Conservation (phyloP, 2,113 vertebrate species). For the Nycticebus coucang region DNA sequence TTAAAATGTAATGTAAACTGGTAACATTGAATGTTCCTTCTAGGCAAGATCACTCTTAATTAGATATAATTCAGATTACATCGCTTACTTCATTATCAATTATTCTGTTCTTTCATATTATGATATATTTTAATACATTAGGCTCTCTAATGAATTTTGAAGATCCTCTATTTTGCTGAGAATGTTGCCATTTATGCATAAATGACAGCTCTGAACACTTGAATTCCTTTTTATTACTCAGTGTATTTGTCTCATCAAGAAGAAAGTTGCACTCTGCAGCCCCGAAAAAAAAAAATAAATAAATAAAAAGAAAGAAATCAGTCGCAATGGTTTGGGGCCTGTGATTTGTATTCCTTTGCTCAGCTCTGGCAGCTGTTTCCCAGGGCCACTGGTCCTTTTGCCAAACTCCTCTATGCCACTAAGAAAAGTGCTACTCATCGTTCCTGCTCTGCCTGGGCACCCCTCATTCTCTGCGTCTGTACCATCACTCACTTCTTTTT, state of each 20-base stretch:
- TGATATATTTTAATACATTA: background rate
- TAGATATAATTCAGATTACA: background rate
- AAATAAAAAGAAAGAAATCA: too few species aligned
- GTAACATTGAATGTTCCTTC: background rate
- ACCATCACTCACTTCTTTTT: background rate
- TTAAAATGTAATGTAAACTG: background rate
- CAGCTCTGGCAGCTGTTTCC: background rate
- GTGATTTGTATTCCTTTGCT: background rate
- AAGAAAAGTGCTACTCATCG: accelerated
- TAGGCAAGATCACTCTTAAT: background rate
- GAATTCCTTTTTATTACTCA: background rate
- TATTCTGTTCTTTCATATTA: background rate
- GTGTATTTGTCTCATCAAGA: background rate
- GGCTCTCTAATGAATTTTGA: background rate
- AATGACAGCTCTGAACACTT: background rate
- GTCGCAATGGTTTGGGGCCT: background rate
- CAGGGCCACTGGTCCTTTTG: background rate
- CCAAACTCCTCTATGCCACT: background rate
- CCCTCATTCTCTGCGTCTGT: background rate
- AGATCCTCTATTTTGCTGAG: background rate
- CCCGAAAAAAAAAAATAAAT: too few species aligned
- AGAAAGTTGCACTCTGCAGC: background rate
- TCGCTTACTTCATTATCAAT: background rate
- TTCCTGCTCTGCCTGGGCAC: background rate
- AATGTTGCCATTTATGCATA: background rate